Evolutionary conservation across 2,797 vertebrate genomes (phyloP), one percentile per base, ranked within the genome.

Genomic region (Coracias cyanogaster): DNA sequence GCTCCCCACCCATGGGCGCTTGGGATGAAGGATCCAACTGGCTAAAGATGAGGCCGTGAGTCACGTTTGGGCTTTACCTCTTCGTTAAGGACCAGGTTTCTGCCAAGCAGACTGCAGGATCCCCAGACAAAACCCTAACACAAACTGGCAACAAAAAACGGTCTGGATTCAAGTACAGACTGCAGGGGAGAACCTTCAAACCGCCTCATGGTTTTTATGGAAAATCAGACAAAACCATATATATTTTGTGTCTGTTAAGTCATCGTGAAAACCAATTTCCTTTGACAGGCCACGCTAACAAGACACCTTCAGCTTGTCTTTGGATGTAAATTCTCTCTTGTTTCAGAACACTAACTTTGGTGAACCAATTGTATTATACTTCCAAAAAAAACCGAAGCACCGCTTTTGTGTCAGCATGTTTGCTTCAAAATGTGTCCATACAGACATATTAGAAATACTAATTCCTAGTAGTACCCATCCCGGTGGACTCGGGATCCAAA

Each of bases 1-100:
- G 78, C 51, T 95, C 90, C 81, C 66, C 2, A 3, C 37, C 62
- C 1, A 0, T 15, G 64, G 72, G 49, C 26, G 26, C 70, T 88
- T 58, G 82, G 29, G 78, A 95, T 92, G 94, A 60, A 92, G 73
- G 58, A 60, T 76, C 92, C 43, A 43, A 65, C 77, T 55, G 80
- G 92, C 37, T 37, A 37, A n/a, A n/a, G n/a, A n/a, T n/a, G n/a
- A n/a, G n/a, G n/a, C n/a, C n/a, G n/a, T n/a, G n/a, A n/a, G n/a
- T n/a, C n/a, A n/a, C n/a, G n/a, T n/a, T n/a, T n/a, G n/a, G n/a
- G n/a, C n/a, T n/a, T n/a, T n/a, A n/a, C n/a, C n/a, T n/a, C n/a
- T n/a, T n/a, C n/a, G n/a, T n/a, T n/a, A n/a, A n/a, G n/a, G n/a
- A n/a, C n/a, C n/a, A n/a, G n/a, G n/a, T n/a, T n/a, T n/a, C n/a